Evolutionary conservation across 2,888 invertebrate genomes (phyloP), one percentile per base, ranked within the genome.

Genomic region (Liodrosophila aerea): DNA sequence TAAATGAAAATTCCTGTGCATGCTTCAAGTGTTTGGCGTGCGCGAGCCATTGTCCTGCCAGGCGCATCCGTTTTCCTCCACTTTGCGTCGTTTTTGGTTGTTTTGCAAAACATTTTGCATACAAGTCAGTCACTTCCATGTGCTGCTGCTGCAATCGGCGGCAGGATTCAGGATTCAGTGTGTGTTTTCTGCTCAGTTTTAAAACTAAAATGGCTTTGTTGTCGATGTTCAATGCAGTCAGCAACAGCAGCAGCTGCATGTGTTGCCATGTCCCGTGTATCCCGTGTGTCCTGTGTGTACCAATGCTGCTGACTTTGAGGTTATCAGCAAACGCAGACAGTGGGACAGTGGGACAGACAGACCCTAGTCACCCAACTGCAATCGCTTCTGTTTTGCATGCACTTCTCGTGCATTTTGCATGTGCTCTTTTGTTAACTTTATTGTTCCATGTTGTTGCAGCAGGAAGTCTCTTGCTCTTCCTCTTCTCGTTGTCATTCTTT

Each of bases 1-100:
- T 85, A 85, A 78, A 85, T 85, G 85, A 83, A 80, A 80, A 80
- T 78, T 85, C 78, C 78, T 83, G 83, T 83, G 83, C 78, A 80
- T 80, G 78, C 85, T 80, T 85, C 78, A 80, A 80, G 78, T 85
- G 84, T 83, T 80, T 64, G 78, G 80, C 73, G 83, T 85, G 85
- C 76, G 78, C 78, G 80, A 85, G 78, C 78, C 85, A 82, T 78
- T 85, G 78, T 78, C 78, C 78, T 78, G 78, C 83, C 80, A 60
- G 80, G 62, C 63, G 68, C 85, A 77, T 77, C 76, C 76, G 76
- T 73, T 77, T 77, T 67, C 64, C 57, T 54, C 11, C 39, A 7
- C 33, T 36, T 44, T 12, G 39, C 44, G 30, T 50, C 33, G 33
- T 43, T 69, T 31, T 54, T 60, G 43, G 56, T 47, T 60, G 60